phyloP scores from a whole-genome alignment of 2,888 invertebrate genomes.

The Synanthedon andrenaeformis region DNA sequence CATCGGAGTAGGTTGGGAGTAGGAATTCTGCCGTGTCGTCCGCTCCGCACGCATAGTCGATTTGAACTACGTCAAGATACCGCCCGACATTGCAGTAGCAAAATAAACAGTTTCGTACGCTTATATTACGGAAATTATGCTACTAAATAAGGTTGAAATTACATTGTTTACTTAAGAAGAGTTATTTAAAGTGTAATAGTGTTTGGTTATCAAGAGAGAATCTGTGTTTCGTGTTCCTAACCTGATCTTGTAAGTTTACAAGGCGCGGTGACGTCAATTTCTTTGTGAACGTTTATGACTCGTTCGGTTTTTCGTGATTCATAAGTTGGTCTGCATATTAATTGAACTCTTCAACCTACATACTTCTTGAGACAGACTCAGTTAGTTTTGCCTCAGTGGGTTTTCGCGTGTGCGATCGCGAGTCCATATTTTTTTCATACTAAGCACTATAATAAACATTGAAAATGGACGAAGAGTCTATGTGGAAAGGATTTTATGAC shows the following conservation, averaged over 20 bases:
- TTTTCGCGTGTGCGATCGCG: neutral
- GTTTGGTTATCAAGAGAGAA: too few species aligned
- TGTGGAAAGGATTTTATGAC: slow-evolving; percentile 83
- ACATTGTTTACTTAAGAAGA: too few species aligned
- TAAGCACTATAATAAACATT: neutral
- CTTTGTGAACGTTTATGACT: slow-evolving; percentile 41
- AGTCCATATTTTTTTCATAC: neutral
- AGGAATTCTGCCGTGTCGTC: too few species aligned
- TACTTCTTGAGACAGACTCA: neutral
- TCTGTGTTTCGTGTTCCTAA: slow-evolving; percentile 15
- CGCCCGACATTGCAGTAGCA: slow-evolving; percentile 18
- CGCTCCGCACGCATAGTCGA: slow-evolving; percentile 6
- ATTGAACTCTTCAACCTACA: neutral
- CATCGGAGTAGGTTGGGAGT: too few species aligned
- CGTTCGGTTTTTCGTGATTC: slow-evolving; percentile 16
- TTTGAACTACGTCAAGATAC: slow-evolving; percentile 44
- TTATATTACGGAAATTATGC: neutral
- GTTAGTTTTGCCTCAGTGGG: too few species aligned
- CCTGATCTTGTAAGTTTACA: slow-evolving; percentile 21
- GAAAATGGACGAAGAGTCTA: slow-evolving; percentile 76
- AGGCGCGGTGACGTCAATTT: slow-evolving; percentile 43
- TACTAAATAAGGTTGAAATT: too few species aligned
- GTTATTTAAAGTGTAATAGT: too few species aligned
- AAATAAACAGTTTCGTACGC: slow-evolving; percentile 24
- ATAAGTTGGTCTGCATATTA: slow-evolving; percentile 22